Percentiles rank a stretch among this genome's conserved stretches.
Evolutionary conservation across 2,113 vertebrate species (phyloP).

Genomic region (Cinclus mexicanus): DNA sequence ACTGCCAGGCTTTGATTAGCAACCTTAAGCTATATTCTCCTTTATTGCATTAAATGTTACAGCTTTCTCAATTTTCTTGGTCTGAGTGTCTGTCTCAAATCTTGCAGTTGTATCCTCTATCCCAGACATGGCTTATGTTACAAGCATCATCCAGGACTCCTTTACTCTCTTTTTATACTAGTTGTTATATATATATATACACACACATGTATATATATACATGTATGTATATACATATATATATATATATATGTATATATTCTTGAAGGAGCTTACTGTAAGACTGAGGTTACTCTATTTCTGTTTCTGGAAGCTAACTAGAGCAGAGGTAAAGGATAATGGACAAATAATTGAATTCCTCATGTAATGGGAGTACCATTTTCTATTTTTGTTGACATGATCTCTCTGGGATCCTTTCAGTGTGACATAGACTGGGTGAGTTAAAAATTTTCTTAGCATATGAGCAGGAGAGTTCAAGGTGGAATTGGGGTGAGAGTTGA

Average conservation of each 20-base stretch:
- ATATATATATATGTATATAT: background rate
- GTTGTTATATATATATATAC: background rate
- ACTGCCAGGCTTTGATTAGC: background rate
- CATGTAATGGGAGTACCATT: background rate
- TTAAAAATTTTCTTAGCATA: background rate
- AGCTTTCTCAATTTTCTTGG: background rate
- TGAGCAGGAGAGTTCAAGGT: background rate
- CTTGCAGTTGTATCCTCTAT: background rate
- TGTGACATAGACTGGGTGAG: background rate
- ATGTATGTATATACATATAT: too few relatives aligned
- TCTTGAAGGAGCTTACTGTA: background rate
- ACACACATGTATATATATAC: background rate
- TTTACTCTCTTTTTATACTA: background rate
- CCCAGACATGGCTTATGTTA: background rate
- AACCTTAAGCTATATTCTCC: background rate
- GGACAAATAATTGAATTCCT: background rate
- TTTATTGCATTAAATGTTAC: background rate
- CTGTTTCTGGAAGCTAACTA: background rate
- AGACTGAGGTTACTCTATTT: background rate
- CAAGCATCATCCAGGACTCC: background rate
- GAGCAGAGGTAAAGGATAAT: background rate
- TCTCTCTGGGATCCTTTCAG: background rate
- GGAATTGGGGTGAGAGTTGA: background rate
- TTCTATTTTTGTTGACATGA: background rate
- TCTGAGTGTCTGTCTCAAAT: background rate